Base-by-base conservation (phyloP, 1,140 invertebrate species). In the Patella vulgata region DNA sequence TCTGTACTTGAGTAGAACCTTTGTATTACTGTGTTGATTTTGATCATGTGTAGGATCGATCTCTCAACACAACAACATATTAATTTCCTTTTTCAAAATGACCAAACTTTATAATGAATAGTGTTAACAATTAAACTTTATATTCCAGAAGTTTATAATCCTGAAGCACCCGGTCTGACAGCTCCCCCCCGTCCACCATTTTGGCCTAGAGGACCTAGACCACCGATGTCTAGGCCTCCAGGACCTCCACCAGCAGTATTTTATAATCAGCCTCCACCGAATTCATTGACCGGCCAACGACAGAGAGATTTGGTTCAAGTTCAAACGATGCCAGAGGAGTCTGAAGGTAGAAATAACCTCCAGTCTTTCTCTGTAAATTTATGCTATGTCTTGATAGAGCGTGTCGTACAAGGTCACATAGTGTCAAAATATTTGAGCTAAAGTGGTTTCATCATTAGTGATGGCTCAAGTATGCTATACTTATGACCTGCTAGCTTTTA, bases 91-190 rank as follows among this genome's bases (percentile, higher is more conserved):
- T n/a, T n/a, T n/a, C n/a, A n/a, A n/a, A n/a, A n/a, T n/a, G n/a
- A n/a, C n/a, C n/a, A n/a, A n/a, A n/a, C n/a, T n/a, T n/a, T n/a
- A n/a, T n/a, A n/a, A n/a, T n/a, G n/a, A n/a, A n/a, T n/a, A n/a
- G n/a, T n/a, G n/a, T n/a, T n/a, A n/a, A n/a, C n/a, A n/a, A n/a
- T n/a, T n/a, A n/a, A n/a, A n/a, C n/a, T 54, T n/a, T 55, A 21
- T 63, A 57, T 44, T 51, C 68, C 69, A 62, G 84, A 85, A 54
- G 75, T 75, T 68, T 95, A 95, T 78, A 95, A 95, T 86, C 93
- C 93, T 3, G 91, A 93, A 76, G 91, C 91, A 3, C 93, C 93
- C 3, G 91, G 91, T 65, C 91, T 95, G 46, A 70, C 51, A 9
- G 69, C 43, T 58, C 70, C 48, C 46, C 67, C 48, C 3, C 61